Conservation (phyloP, 2,113 vertebrate genomes). For the Parus major region DNA sequence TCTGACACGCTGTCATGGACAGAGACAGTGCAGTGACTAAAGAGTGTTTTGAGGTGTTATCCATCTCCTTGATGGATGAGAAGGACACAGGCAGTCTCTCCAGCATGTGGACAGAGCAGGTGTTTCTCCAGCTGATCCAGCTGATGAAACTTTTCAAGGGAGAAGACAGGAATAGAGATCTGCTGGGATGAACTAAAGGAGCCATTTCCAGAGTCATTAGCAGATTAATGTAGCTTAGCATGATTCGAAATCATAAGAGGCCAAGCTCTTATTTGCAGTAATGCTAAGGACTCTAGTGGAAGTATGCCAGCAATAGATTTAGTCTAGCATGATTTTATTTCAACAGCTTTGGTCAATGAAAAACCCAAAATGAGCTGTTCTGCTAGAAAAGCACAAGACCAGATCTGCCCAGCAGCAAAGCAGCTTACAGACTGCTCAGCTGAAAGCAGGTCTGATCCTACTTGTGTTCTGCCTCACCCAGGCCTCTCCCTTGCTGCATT, state of each 20-base stretch:
- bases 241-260: not conserved
- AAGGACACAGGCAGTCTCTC: not conserved
- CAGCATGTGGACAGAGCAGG: conserved; percentile 52
- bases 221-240: conserved; percentile 42
- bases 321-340: conserved; percentile 32
- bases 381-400: not conserved
- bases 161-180: not conserved
- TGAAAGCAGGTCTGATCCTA: not conserved
- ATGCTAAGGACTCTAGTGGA: conserved; percentile 32
- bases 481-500: not conserved
- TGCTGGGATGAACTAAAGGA: conserved; percentile 40
- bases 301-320: conserved; percentile 36
- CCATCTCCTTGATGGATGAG: conserved; percentile 23
- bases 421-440: not conserved
- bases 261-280: conserved; percentile 40
- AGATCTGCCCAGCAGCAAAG: conserved; percentile 8
- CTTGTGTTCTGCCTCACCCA: not conserved
- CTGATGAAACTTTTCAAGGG: conserved; percentile 21
- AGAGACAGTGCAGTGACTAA: not conserved
- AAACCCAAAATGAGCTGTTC: conserved; percentile 1
- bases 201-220: conserved; percentile 48
- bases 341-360: not conserved
- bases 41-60: not conserved
- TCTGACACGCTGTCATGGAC: not conserved
- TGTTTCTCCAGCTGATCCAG: conserved; percentile 18